Base-by-base conservation (phyloP, 2,113 vertebrate species). In the Ciconia maguari region DNA sequence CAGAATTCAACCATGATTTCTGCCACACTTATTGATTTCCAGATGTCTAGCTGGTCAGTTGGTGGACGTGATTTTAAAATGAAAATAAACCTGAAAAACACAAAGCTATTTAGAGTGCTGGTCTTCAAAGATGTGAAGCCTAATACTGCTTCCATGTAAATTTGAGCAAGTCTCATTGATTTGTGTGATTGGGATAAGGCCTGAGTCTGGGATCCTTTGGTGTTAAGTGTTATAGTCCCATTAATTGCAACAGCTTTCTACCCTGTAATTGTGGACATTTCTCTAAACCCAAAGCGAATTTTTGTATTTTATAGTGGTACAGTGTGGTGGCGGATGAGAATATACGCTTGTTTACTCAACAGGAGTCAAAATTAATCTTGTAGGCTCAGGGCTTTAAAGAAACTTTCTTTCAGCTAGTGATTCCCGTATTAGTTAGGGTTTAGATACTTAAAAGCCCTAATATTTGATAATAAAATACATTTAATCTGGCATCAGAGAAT, bases 341-440 rank as follows among this genome's bases (percentile, higher is more conserved):
- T 46, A 72, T 82, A 46, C 74, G 81, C 87, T 96, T 94, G 89
- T 90, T 93, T 89, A 93, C 94, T 91, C 87, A 92, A 89, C 30
- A 34, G 41, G 58, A 89, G 80, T 94, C 65, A 94, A 96, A 98
- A 96, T 54, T 94, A 94, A 95, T 95, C 58, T 76, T 77, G 51
- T 44, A 72, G 83, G 72, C 58, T 96, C 65, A 89, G 52, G 44
- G 42, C 44, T 90, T 83, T 92, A 89, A 95, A 86, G 90, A 95
- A 89, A 64, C 66, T 95, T 92, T 86, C 90, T 95, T 96, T 95
- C 93, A 93, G 95, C 87, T 90, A 92, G 92, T 90, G 94, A 97
- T 95, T 97, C 90, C 87, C 87, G 97, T 94, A 98, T 97, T 97
- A 97, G 74, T 97, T 97, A 93, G 89, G 90, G 82, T 58, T 95